These are phyloP conservation scores for Apis dorsata DNA, from an alignment of 1,140 invertebrate species.

Conservation along the genomic window DNA sequence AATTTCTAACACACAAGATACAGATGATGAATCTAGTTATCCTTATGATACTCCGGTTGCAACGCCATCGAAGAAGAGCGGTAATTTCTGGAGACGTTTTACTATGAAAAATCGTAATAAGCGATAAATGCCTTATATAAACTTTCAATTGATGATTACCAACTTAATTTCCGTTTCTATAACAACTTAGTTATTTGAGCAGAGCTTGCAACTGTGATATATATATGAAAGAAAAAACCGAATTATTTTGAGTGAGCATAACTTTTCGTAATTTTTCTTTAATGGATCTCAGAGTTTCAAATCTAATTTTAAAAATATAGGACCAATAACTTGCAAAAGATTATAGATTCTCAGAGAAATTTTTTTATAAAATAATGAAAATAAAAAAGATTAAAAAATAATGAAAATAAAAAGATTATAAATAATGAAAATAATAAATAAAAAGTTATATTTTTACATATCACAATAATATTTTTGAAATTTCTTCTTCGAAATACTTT, in stretches of 20 bases:
- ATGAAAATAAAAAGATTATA: no score
- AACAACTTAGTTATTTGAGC: constrained; percentile 67
- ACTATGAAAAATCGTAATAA: constrained; percentile 87
- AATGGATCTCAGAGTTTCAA: constrained; percentile 49
- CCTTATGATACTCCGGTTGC: constrained; percentile 75
- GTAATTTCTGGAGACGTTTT: constrained; percentile 87
- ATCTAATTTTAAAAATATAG: background rate
- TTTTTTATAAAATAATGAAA: constrained; percentile 25
- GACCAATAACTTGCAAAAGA: background rate
- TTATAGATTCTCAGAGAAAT: background rate
- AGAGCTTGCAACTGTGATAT: constrained; percentile 78
- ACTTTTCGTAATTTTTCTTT: background rate
- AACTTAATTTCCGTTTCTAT: constrained; percentile 51
- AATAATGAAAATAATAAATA: background rate
- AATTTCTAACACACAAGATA: constrained; percentile 72
- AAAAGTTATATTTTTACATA: constrained; percentile 16
- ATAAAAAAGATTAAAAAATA: background rate
- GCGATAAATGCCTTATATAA: constrained; percentile 79
- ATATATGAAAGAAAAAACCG: constrained; percentile 64
- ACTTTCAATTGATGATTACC: background rate
- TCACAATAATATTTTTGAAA: constrained; percentile 32
- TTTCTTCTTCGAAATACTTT: background rate
- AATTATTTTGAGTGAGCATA: constrained; percentile 51
- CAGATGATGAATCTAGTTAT: constrained; percentile 76
- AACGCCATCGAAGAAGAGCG: constrained; percentile 81